Base-by-base conservation (phyloP, 2,888 invertebrate genomes). In the Perithous albicinctus region DNA sequence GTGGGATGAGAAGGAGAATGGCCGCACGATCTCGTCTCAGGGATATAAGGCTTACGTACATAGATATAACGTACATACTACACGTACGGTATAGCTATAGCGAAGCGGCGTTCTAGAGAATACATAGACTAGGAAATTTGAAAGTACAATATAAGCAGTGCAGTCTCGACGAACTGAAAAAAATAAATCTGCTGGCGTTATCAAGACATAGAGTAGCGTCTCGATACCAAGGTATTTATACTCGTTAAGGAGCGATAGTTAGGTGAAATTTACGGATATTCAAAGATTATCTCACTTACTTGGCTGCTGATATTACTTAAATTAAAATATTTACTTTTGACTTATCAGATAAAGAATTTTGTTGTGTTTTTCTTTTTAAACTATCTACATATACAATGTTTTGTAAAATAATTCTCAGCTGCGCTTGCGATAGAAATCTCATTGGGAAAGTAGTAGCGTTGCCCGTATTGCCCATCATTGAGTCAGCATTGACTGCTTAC, bases 31-130 rank as follows among this genome's bases (percentile, higher is more conserved):
- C 74, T 79, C 35, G 69, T 69, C 63, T 69, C 35, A 41, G 69
- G 63, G 63, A n/a, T n/a, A 80, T 80, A 64, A 69, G 43, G 69
- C 69, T 75, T 51, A 77, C 48, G 41, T 63, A 61, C 26, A 59
- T 51, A 18, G 26, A 61, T 56, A 63, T 63, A 51, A 41, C n/a
- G 43, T 64, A 18, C 46, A 64, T 46, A 56, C n/a, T 38, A 73
- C 59, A 67, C 32, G 51, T 43, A 51, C 73, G 78, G 51, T 48
- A 63, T 41, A 59, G 73, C 48, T 41, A 61, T 69, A 32, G 29
- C 43, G 26, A 18, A 18, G 20, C 23, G 23, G 10, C 43, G 26
- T 10, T n/a, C 23, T 23, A n/a, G 2, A 26, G 26, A 46, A 18
- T 32, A 59, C 32, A 32, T 8, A 59, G 7, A 18, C 59, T 29